These are phyloP conservation scores for Dilophus febrilis DNA, from an alignment of 2,888 invertebrate genomes.

Conservation along the genomic window DNA sequence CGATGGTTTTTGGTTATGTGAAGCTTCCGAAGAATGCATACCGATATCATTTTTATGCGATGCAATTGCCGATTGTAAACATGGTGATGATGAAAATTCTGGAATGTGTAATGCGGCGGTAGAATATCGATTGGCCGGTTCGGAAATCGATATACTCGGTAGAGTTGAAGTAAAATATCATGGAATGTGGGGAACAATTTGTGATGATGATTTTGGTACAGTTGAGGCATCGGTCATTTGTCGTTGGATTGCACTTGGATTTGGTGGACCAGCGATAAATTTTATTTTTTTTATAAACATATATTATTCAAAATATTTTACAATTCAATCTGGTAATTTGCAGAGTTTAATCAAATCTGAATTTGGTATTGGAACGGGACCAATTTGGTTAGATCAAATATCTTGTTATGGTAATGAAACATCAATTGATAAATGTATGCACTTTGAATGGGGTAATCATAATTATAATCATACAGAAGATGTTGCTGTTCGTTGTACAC, in stretches of 20 bases:
- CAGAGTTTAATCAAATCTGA: slow-evolving; percentile 15
- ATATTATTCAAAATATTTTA: too few relatives aligned
- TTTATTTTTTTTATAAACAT: too few relatives aligned
- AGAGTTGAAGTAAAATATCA: slow-evolving; percentile 50
- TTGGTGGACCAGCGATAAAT: slow-evolving; percentile 32
- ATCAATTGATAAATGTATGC: slow-evolving; percentile 41
- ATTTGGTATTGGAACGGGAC: slow-evolving; percentile 34
- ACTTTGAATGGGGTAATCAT: slow-evolving; percentile 48
- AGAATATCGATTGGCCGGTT: slow-evolving; percentile 43
- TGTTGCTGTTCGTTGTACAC: slow-evolving; percentile 36
- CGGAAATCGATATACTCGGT: slow-evolving; percentile 36
- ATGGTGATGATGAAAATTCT: slow-evolving; percentile 1
- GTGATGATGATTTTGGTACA: slow-evolving; percentile 56
- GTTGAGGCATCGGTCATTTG: slow-evolving; percentile 47
- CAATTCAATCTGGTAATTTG: too few relatives aligned
- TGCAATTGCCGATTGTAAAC: slow-evolving; percentile 12
- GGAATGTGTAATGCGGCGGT: slow-evolving; percentile 23
- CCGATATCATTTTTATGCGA: slow-evolving; percentile 46
- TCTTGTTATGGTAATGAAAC: slow-evolving; percentile 50
- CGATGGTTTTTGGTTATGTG: slow-evolving; percentile 44
- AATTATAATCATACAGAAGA: slow-evolving; percentile 61
- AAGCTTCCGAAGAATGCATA: slow-evolving; percentile 40
- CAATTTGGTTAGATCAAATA: slow-evolving; percentile 55
- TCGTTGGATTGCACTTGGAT: slow-evolving; percentile 37
- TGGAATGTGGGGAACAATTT: slow-evolving; percentile 60